phyloP scores from a whole-genome alignment of 2,797 vertebrate species.

The Enteromius paludinosus region DNA sequence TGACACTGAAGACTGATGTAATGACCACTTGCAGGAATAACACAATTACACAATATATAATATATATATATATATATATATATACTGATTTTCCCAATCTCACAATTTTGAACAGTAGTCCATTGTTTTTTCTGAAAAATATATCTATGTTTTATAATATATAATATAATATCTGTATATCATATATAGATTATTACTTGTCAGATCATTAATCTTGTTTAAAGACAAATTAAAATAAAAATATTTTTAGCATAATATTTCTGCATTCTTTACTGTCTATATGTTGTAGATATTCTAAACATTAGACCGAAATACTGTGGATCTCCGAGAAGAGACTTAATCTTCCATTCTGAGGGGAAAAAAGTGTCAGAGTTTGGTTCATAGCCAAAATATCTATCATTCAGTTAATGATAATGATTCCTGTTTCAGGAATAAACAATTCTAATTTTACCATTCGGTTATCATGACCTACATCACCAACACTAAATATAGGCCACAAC shows the following conservation, averaged over 20 bases:
- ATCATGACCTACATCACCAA: constrained; percentile 23
- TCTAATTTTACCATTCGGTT: background rate
- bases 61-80: too few species aligned
- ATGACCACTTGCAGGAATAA: background rate
- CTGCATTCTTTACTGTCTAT: background rate
- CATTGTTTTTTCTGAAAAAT: background rate
- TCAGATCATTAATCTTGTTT: background rate
- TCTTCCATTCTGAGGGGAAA: background rate
- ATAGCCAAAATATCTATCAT: background rate
- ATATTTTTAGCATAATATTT: background rate
- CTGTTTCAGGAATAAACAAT: too few species aligned
- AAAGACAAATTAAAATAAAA: too few species aligned
- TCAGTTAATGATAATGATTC: background rate
- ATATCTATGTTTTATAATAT: background rate
- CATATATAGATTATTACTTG: background rate
- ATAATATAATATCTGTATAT: background rate
- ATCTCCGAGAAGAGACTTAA: background rate
- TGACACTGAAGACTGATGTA: background rate
- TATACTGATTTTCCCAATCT: background rate
- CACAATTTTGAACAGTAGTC: background rate
- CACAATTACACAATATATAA: background rate
- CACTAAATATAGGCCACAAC: constrained; percentile 41
- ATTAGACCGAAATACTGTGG: background rate
- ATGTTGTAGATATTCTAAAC: background rate
- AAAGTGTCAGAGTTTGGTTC: background rate